phyloP scores from a whole-genome alignment of 2,888 invertebrate species.

The Caenorhabditis sulstoni region DNA sequence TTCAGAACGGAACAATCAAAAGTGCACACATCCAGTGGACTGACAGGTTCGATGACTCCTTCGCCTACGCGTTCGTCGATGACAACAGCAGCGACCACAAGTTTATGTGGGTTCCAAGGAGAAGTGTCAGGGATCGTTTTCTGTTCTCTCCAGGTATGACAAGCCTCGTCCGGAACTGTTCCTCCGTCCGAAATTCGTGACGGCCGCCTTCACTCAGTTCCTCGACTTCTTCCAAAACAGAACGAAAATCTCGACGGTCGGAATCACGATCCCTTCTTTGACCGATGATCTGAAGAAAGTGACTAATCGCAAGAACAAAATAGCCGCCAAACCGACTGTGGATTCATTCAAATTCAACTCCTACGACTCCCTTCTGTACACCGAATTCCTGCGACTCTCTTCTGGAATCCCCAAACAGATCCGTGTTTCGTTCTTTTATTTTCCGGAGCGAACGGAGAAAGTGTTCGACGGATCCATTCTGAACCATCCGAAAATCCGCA shows the following conservation, averaged over 20 bases:
- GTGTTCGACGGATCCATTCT: slow-evolving; percentile 44
- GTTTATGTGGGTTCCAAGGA: slow-evolving; percentile 27
- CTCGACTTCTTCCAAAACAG: slow-evolving; percentile 41
- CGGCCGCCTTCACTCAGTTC: slow-evolving; percentile 42
- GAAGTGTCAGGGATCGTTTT: too few relatives aligned
- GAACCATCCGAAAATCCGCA: slow-evolving; percentile 30
- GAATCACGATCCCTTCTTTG: slow-evolving; percentile 35
- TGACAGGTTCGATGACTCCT: slow-evolving; percentile 48
- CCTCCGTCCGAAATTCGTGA: slow-evolving; percentile 26
- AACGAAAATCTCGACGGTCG: slow-evolving; percentile 35
- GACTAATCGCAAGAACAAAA: slow-evolving; percentile 27
- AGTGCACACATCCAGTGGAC: slow-evolving; percentile 53
- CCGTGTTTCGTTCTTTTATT: slow-evolving; percentile 45
- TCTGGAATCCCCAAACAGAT: slow-evolving; percentile 39
- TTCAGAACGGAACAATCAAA: slow-evolving; percentile 51
- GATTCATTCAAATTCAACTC: slow-evolving; percentile 47
- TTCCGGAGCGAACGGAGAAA: slow-evolving; percentile 48
- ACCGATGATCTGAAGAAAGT: slow-evolving; percentile 43
- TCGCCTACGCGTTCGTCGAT: slow-evolving; percentile 41
- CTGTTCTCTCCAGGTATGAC: slow-evolving; percentile 34
- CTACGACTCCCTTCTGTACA: slow-evolving; percentile 33
- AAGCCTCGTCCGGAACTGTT: slow-evolving; percentile 49
- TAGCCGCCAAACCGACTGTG: slow-evolving; percentile 16
- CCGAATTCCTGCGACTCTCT: slow-evolving; percentile 26
- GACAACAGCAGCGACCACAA: slow-evolving; percentile 39